Base-by-base conservation (phyloP, 2,113 vertebrate species). In the Scortum barcoo region DNA sequence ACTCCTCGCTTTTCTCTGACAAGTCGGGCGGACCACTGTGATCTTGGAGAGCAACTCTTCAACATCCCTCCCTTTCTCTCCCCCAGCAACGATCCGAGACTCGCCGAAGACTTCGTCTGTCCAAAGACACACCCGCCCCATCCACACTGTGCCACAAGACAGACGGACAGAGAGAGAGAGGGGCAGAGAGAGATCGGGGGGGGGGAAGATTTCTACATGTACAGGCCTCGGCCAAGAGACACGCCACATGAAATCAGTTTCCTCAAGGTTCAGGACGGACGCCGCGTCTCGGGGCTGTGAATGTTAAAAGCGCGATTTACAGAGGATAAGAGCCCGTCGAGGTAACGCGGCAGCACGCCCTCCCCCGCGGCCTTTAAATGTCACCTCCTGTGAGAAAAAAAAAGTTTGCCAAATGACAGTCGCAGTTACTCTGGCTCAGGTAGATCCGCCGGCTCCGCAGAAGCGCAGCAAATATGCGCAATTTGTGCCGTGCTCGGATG, bases 361-460 rank as follows among this genome's bases (percentile, higher is more conserved):
- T 85, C 36, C 63, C 40, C 22, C 20, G 53, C 33, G 68, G 78
- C 71, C 51, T 72, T 76, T 79, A 86, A 86, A 84, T 87, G 69
- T 82, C 79, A 76, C 75, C 78, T 84, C 65, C 54, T 51, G 69
- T 61, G n/a, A n/a, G n/a, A n/a, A n/a, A n/a, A n/a, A 33, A 82
- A 92, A 92, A 90, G 87, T 93, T 92, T 92, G 57, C 61, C 81
- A 88, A 91, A 81, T 26, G 57, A 76, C 85, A 72, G 72, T 78
- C 84, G 78, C 76, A 88, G 92, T 93, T 91, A 91, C 90, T 92
- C 90, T 44, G 54, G 16, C 70, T 67, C 40, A 14, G 70, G 58
- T 79, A 73, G 76, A 77, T 85, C 86, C 89, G 51, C 40, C 13
- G 84, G 70, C 66, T 88, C 79, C 79, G 33, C 67, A 3, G 76